Base-by-base conservation (phyloP, 2,797 vertebrate species). In the Gadopsis marmoratus region DNA sequence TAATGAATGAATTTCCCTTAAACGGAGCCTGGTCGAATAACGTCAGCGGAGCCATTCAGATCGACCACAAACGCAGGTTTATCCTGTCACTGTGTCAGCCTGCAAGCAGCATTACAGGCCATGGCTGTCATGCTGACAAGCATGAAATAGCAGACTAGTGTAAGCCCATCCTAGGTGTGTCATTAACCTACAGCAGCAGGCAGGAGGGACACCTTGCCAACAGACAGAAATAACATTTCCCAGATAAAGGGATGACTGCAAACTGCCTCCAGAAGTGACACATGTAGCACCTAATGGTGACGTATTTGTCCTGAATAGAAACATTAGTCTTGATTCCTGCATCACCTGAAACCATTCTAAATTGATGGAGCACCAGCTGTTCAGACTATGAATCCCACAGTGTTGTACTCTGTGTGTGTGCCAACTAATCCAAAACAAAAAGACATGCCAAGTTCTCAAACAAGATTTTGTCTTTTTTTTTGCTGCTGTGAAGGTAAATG, bases 271-370 rank as follows among this genome's bases (percentile, higher is more conserved):
- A 86, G 76, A 89, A 86, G 77, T 86, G 86, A 90, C 87, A 90
- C 87, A 76, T 87, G 85, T 86, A 86, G 83, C 68, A 68, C 56
- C 88, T 94, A 94, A 95, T 93, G 88, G 89, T 94, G 92, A 95
- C 92, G 75, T 84, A 93, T 94, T 90, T 83, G 78, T 80, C 85
- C 83, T 47, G 47, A 85, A 84, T 47, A 79, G 63, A 88, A 90
- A 85, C 91, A 93, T 94, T 91, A 89, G 85, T 93, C 91, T 92
- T 90, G 83, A 92, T 93, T 93, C 78, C 77, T 82, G 79, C 83
- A 91, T 88, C 83, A 87, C 81, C 85, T 88, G 76, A 88, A 90
- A 91, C 84, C 69, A 89, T 88, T 89, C 74, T 78, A 84, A 89
- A 92, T 60, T 89, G 83, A 92, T 85, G 76, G 83, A 85, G 77